phyloP scores from a whole-genome alignment of 2,113 vertebrate genomes.

The Cochlearius cochlearius region DNA sequence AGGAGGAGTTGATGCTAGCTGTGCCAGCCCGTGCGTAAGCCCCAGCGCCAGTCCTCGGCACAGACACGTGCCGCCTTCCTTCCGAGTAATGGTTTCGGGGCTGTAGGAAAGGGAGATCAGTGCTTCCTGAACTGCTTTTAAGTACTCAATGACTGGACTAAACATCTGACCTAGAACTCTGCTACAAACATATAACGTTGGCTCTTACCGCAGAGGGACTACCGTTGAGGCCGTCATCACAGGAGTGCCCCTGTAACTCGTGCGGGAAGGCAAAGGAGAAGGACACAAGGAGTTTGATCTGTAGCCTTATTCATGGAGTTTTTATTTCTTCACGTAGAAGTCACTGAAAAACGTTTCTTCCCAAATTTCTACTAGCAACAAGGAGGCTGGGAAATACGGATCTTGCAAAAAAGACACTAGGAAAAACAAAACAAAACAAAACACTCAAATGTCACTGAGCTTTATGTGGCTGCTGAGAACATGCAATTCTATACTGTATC shows the following conservation, averaged over 20 bases:
- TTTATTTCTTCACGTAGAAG: slow-evolving; percentile 79
- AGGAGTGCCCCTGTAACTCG: slow-evolving; percentile 51
- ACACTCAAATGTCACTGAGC: slow-evolving; percentile 66
- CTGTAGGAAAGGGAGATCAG: slow-evolving; percentile 81
- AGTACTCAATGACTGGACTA: slow-evolving; percentile 75
- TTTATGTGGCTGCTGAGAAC: slow-evolving; percentile 66
- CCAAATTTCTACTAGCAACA: slow-evolving; percentile 68
- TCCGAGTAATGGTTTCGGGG: slow-evolving; percentile 98
- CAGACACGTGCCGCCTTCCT: slow-evolving; percentile 97
- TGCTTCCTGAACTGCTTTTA: slow-evolving; percentile 77
- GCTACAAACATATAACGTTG: slow-evolving; percentile 63
- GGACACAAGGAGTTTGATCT: slow-evolving; percentile 79
- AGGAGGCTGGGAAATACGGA: slow-evolving; percentile 70
- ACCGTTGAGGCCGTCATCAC: slow-evolving; percentile 46
- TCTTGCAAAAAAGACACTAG: slow-evolving; percentile 70
- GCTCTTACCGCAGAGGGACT: slow-evolving; percentile 66
- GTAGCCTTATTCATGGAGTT: slow-evolving; percentile 88
- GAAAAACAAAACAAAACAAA: neutral
- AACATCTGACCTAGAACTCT: slow-evolving; percentile 69
- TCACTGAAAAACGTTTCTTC: slow-evolving; percentile 74
- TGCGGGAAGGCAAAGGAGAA: slow-evolving; percentile 72
- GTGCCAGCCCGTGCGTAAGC: slow-evolving; percentile 93
- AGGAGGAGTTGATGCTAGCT: slow-evolving; percentile 97
- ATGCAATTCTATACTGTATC: slow-evolving; percentile 67
- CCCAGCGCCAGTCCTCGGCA: slow-evolving; percentile 94